Percentiles rank a stretch among this genome's conserved stretches.
Evolutionary conservation across 2,797 vertebrate species (phyloP).

Genomic region (Miichthys miiuy): DNA sequence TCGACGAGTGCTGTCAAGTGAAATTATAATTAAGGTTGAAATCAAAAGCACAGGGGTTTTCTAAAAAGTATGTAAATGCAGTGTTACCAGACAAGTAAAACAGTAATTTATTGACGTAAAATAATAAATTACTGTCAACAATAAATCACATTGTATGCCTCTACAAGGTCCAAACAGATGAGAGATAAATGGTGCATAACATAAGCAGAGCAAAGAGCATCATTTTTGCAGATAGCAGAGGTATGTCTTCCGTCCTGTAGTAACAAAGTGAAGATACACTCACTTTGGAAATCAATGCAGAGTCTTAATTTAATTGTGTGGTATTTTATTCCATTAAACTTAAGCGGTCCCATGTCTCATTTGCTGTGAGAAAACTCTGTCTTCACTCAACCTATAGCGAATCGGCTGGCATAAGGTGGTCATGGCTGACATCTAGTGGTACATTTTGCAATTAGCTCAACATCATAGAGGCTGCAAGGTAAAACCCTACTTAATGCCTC

Average conservation of each 20-base stretch:
- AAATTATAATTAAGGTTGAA: background rate
- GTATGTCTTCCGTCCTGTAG: conserved; percentile 20
- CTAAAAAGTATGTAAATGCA: background rate
- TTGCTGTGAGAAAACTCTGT: background rate
- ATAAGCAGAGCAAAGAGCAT: conserved; percentile 28
- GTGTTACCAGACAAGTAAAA: background rate
- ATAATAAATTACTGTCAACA: too few relatives aligned
- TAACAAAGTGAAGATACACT: conserved; percentile 18
- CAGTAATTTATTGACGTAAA: background rate
- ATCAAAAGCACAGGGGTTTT: background rate
- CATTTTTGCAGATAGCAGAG: conserved; percentile 19
- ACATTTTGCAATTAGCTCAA: background rate
- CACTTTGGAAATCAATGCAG: background rate
- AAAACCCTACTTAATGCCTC: background rate
- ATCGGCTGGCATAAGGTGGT: background rate
- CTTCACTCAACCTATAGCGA: background rate
- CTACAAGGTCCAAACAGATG: background rate
- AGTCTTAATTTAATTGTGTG: conserved; percentile 1
- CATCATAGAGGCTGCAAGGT: background rate
- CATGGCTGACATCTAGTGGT: conserved; percentile 65
- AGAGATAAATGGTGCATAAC: conserved; percentile 26
- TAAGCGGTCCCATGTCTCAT: background rate
- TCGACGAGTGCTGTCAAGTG: background rate
- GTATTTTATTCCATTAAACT: background rate
- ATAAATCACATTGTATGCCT: background rate